Conservation (phyloP, 2,113 vertebrate genomes). For the Thunnus thynnus region DNA sequence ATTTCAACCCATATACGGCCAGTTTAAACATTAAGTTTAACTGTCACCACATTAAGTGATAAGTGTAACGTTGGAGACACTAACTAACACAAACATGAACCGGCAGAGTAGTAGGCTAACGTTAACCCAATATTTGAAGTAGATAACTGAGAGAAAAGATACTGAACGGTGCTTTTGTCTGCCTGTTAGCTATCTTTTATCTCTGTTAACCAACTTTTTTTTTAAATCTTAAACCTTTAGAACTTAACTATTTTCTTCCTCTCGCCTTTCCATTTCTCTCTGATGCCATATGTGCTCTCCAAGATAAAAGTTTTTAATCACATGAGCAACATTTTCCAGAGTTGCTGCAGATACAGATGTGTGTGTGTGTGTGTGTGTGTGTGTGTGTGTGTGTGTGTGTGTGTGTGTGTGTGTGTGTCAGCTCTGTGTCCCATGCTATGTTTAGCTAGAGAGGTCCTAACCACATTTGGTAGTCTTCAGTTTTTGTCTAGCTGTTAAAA, state of each 20-base stretch:
- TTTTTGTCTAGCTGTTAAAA: background rate
- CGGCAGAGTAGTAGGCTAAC: background rate
- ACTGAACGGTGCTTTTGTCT: background rate
- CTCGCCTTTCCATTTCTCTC: background rate
- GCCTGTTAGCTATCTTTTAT: background rate
- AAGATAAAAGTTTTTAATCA: conserved; percentile 50
- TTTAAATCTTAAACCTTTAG: background rate
- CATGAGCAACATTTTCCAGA: conserved; percentile 67
- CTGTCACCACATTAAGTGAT: background rate
- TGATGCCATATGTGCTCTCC: background rate
- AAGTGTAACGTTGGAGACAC: background rate
- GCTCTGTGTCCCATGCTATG: conserved; percentile 26
- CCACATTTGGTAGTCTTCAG: conserved; percentile 18
- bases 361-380: too few relatives aligned
- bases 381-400: background rate
- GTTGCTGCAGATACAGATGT: conserved; percentile 3
- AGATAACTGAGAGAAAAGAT: background rate
- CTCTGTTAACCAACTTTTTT: background rate
- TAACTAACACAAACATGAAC: background rate
- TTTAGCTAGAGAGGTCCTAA: conserved; percentile 56
- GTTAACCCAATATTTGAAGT: background rate
- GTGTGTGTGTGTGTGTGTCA: conserved; percentile 18
- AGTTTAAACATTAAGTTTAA: background rate
- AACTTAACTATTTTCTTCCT: background rate
- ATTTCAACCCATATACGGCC: too few relatives aligned